phyloP scores from a whole-genome alignment of 2,797 vertebrate genomes.

The Coranthus polyacanthus region DNA sequence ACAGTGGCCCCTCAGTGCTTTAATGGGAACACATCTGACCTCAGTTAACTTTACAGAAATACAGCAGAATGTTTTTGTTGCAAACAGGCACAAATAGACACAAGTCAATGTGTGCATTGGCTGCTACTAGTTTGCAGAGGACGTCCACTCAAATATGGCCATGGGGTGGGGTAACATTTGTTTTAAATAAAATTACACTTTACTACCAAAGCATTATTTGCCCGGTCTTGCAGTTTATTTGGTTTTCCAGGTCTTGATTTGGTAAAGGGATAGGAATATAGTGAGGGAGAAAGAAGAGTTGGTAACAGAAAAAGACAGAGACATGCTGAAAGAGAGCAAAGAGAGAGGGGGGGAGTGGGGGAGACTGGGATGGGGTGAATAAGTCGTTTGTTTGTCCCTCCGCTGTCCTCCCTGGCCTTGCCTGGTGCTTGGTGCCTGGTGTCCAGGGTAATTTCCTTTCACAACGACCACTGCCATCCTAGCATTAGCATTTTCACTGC shows the following conservation, averaged over 20 bases:
- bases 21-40: conserved; percentile 55
- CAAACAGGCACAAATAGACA: conserved; percentile 68
- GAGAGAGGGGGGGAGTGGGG: conserved; percentile 32
- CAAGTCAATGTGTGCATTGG: neutral
- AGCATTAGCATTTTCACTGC: conserved; percentile 62
- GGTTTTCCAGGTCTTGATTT: conserved; percentile 5
- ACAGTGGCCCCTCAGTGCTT: conserved; percentile 64
- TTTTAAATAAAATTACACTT: conserved; percentile 6
- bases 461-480: conserved; percentile 65
- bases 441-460: conserved; percentile 72
- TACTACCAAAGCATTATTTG: conserved; percentile 35
- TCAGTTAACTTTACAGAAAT: conserved; percentile 61
- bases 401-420: conserved; percentile 64
- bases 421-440: conserved; percentile 69
- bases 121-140: conserved; percentile 8
- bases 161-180: neutral
- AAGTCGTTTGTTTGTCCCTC: conserved; percentile 76
- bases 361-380: conserved; percentile 73
- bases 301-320: conserved; percentile 14
- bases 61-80: conserved; percentile 55
- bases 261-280: conserved; percentile 11
- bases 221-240: conserved; percentile 19
- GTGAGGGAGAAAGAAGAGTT: neutral
- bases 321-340: conserved; percentile 33
- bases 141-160: neutral